Evolutionary conservation across 2,888 invertebrate species (phyloP), one percentile per base, ranked within the genome.

Genomic region (Neoaliturus tenellus): DNA sequence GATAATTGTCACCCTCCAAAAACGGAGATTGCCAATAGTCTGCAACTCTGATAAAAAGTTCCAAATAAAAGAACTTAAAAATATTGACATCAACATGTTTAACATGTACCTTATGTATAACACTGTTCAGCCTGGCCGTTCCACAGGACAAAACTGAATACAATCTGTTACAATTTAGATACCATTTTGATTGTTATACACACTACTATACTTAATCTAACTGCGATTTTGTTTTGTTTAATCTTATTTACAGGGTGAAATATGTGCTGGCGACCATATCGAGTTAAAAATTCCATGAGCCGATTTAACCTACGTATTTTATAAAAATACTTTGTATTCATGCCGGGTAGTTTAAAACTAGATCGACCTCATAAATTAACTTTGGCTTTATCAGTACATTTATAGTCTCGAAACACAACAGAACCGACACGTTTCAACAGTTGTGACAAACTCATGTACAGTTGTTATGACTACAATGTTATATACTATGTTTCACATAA

Each of bases 51-150:
- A 17, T 48, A 80, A 62, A 80, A 86, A 86, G 86, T 87, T 85
- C 86, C 82, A 85, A 87, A 86, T 86, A 86, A 87, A 85, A 85
- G 87, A 87, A 86, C 87, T 84, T 82, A 86, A 87, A 75, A 83
- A 69, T 83, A 81, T 73, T 80, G 82, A 81, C 67, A 85, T 85
- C 83, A 86, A 87, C 87, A 87, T 87, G 87, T 87, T 85, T 87
- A 87, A 87, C 87, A 87, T 87, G 87, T 84, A 86, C 83, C 80
- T 83, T 83, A 82, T 55, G 71, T 82, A 71, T 73, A 82, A 73
- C 58, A 73, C 73, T 73, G 73, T 55, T 58, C 55, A 82, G 73
- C 35, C 35, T 14, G 31, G 23, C 20, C 0, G 14, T 12, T 28
- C 20, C 35, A 48, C 75, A 48, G 44, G 48, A 8, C 75, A 75